Percentiles rank a stretch among this genome's conserved stretches.
phyloP scores from a whole-genome alignment of 2,797 vertebrate genomes.

The Amblyopsis hoosieri region DNA sequence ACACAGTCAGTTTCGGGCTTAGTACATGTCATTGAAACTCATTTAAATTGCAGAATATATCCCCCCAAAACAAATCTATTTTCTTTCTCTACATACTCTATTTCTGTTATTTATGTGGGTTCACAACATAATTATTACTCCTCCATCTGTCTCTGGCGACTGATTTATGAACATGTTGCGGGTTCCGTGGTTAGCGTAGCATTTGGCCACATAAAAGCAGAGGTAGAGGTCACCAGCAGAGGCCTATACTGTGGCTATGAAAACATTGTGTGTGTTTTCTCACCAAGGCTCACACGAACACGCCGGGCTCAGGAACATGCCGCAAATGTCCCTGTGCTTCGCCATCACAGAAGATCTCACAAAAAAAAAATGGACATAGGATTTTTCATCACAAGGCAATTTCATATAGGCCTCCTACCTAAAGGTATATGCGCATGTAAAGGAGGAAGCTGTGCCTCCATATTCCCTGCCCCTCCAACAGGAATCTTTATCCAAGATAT shows the following conservation, averaged over 20 bases:
- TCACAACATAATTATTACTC: conserved; percentile 27
- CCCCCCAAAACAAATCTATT: conserved; percentile 9
- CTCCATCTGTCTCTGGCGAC: conserved; percentile 37
- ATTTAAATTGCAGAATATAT: conserved; percentile 34
- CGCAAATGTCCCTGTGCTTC: conserved; percentile 33
- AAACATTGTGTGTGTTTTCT: conserved; percentile 65
- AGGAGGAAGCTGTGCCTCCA: conserved; percentile 11
- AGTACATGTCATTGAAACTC: conserved; percentile 5
- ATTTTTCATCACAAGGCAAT: conserved; percentile 45
- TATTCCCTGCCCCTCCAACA: not conserved
- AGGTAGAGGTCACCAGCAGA: conserved; percentile 57
- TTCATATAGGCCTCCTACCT: conserved; percentile 28
- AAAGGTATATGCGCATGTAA: conserved; percentile 17
- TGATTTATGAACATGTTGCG: conserved; percentile 70
- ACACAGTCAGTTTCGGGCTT: too few relatives aligned
- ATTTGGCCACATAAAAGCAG: conserved; percentile 63
- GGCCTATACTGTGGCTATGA: conserved; percentile 55
- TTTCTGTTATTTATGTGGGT: conserved; percentile 37
- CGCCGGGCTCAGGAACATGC: conserved; percentile 41
- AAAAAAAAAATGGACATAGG: not conserved
- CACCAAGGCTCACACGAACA: conserved; percentile 45
- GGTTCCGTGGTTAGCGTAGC: conserved; percentile 57
- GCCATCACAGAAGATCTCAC: conserved; percentile 40
- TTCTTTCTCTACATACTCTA: conserved; percentile 4
- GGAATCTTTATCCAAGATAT: conserved; percentile 12